phyloP scores from a whole-genome alignment of 2,113 vertebrate genomes.

The Cinclus cinclus region DNA sequence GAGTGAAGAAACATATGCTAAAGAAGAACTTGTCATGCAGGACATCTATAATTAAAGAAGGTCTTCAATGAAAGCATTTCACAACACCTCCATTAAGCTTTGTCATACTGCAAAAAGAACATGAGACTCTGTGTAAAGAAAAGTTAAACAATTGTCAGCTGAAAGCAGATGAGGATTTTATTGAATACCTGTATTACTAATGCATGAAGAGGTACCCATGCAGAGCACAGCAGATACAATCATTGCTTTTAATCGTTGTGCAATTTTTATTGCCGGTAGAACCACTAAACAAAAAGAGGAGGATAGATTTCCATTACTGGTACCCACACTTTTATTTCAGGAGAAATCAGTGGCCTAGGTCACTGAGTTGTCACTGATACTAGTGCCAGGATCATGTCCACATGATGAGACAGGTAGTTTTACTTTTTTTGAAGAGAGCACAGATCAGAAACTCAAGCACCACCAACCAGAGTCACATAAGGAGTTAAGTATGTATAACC shows the following conservation, averaged over 20 bases:
- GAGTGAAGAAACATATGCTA: constrained; percentile 56
- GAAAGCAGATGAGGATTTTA: constrained; percentile 60
- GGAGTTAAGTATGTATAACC: background rate
- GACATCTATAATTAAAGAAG: constrained; percentile 61
- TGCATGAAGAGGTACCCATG: constrained; percentile 54
- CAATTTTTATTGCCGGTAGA: constrained; percentile 41
- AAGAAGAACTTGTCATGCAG: constrained; percentile 32
- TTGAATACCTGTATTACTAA: constrained; percentile 63
- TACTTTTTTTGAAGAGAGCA: background rate
- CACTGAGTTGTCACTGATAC: background rate
- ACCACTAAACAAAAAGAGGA: background rate
- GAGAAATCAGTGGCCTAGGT: constrained; percentile 28
- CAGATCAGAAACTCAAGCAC: background rate
- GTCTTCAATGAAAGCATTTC: constrained; percentile 51
- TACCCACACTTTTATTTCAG: background rate
- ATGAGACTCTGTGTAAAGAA: constrained; percentile 51
- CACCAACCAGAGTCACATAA: background rate
- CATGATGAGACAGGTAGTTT: background rate
- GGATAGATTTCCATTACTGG: constrained; percentile 5
- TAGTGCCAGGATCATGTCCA: background rate
- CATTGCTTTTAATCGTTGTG: constrained; percentile 47
- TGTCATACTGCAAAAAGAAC: constrained; percentile 51
- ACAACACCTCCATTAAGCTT: constrained; percentile 45
- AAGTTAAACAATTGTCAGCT: constrained; percentile 60
- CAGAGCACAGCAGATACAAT: constrained; percentile 35